These are phyloP conservation scores for Thryonomys swinderianus DNA, from an alignment of 2,113 vertebrate genomes.

Conservation along the genomic window DNA sequence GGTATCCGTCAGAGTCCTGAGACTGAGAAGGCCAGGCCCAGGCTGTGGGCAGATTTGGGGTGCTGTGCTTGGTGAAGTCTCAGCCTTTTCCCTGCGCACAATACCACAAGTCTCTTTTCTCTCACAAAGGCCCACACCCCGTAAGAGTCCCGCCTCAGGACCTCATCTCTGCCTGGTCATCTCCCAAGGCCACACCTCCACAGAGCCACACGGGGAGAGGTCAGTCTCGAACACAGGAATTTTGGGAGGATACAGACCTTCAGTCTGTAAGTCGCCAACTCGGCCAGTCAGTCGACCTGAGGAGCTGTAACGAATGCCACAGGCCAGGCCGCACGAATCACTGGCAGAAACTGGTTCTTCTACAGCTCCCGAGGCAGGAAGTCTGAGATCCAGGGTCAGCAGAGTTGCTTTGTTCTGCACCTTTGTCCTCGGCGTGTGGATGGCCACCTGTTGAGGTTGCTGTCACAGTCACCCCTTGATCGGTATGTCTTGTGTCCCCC, in stretches of 20 bases:
- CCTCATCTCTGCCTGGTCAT: conserved; percentile 20
- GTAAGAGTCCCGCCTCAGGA: neutral
- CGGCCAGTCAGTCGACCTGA: neutral
- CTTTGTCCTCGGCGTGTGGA: neutral
- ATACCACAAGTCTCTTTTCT: neutral
- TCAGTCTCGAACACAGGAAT: neutral
- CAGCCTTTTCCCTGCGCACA: neutral
- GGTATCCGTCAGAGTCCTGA: conserved; percentile 11
- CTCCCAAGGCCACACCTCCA: conserved; percentile 25
- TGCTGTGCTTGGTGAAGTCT: neutral
- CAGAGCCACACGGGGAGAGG: neutral
- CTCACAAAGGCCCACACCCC: neutral
- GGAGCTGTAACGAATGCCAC: neutral
- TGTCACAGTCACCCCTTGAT: neutral
- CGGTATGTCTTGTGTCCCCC: neutral
- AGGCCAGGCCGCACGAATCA: neutral
- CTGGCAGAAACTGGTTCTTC: neutral
- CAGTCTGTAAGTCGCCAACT: neutral
- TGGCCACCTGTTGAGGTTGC: neutral
- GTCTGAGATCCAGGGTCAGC: neutral
- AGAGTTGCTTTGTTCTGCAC: neutral
- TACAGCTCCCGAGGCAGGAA: neutral
- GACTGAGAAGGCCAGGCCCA: neutral
- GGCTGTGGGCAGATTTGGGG: neutral
- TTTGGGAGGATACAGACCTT: neutral